Conservation (phyloP, 2,888 invertebrate species). For the Drosophila prolongata region DNA sequence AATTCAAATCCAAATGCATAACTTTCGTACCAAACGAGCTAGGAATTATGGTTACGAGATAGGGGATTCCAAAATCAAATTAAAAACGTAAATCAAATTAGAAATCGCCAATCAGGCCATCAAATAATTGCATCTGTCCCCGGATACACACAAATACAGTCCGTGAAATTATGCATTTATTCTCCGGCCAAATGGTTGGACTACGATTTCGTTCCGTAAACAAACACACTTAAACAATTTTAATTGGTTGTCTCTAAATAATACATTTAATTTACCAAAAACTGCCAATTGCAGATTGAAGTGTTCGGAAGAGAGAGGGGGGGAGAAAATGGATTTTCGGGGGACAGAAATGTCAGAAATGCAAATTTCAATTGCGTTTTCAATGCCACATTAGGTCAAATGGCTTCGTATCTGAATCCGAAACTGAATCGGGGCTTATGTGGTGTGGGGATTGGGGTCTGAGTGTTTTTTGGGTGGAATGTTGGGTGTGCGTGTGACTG, state of each 20-base stretch:
- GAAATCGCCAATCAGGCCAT: constrained; percentile 27
- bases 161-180: constrained; percentile 67
- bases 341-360: constrained; percentile 66
- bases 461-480: constrained; percentile 8
- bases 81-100: constrained; percentile 20
- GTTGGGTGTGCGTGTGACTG: constrained; percentile 39
- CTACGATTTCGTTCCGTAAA: constrained; percentile 40
- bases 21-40: constrained; percentile 72
- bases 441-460: constrained; percentile 1
- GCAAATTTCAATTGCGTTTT: constrained; percentile 62
- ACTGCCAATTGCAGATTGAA: constrained; percentile 30
- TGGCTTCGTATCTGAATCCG: constrained; percentile 19
- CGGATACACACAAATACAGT: constrained; percentile 3
- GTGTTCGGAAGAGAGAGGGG: constrained; percentile 4
- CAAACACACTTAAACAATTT: constrained; percentile 46
- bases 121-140: constrained; percentile 41
- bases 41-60: constrained; percentile 60
- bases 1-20: constrained; percentile 44
- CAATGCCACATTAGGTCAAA: constrained; percentile 71
- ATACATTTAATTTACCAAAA: constrained; percentile 67
- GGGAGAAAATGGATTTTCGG: constrained; percentile 7
- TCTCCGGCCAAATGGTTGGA: constrained; percentile 38
- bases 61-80: constrained; percentile 8
- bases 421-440: constrained; percentile 27
- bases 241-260: constrained; percentile 52